Base-by-base conservation (phyloP, 1,140 invertebrate genomes). In the Cryptotermes secundus region DNA sequence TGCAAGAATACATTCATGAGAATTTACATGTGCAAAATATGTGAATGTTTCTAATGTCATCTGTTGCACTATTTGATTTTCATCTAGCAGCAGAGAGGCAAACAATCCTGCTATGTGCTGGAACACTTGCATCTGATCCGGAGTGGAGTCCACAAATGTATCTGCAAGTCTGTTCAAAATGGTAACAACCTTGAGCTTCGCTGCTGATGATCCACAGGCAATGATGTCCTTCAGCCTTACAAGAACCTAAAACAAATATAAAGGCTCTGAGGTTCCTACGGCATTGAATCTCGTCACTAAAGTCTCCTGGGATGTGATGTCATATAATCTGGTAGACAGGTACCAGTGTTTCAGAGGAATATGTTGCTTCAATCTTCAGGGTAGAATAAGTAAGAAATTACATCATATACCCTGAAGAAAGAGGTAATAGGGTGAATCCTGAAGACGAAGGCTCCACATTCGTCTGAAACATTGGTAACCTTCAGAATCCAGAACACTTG, bases 181-280 rank as follows among this genome's bases (percentile, higher is more conserved):
- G 10, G 59, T n/a, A 16, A 72, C 4, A 31, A 31, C n/a, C 26
- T 72, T 72, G 26, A 72, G 59, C 26, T 6, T 72, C n/a, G 31
- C 0, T 6, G 14, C 26, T 31, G 59, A 72, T 10, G 59, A 72
- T 72, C 59, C 59, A 72, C 3, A 31, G 26, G 26, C 10, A n/a
- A n/a, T 12, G 26, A 72, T 14, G 26, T 26, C n/a, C 9, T 31
- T 72, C 59, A 72, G 59, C 26, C 59, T 72, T 7, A 31, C 59
- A 72, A 72, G 59, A 72, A 72, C 59, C 59, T 72, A 31, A 31
- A 72, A 72, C 59, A 72, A 81, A 81, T 7, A 81, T 36, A 35
- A 26, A 26, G 7, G 22, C n/a, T 16, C 26, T 42, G 38, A 42
- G 6, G 16, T 42, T 42, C 38, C 16, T 42, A 42, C 9, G 16